Percentiles rank a stretch among this genome's conserved stretches.
Conservation (phyloP, 2,888 invertebrate genomes). For the Criorhina ranunculi region DNA sequence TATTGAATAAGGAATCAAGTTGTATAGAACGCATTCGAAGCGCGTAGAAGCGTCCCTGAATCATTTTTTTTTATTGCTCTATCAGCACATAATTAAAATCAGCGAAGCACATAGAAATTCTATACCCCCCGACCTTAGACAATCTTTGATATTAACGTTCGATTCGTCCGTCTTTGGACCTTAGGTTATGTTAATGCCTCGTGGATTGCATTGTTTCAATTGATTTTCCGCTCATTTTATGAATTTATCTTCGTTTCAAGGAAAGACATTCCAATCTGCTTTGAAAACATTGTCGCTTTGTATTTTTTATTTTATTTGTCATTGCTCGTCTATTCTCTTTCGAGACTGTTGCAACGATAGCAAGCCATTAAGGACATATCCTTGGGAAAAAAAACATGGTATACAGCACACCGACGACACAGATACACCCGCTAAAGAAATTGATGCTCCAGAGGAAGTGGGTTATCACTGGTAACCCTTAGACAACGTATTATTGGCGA, state of each 20-base stretch:
- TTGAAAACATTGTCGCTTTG: constrained; percentile 23
- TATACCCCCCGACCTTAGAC: background rate
- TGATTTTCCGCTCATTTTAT: constrained; percentile 47
- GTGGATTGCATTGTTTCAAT: constrained; percentile 18
- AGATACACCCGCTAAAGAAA: constrained; percentile 42
- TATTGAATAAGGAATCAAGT: constrained; percentile 14
- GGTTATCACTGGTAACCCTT: constrained; percentile 51
- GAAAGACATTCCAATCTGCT: constrained; percentile 39
- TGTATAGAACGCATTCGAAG: background rate
- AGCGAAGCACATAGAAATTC: constrained; percentile 1
- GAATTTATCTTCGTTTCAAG: background rate
- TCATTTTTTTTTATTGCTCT: constrained; percentile 62
- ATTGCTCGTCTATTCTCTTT: background rate
- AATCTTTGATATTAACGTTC: background rate
- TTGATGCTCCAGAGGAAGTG: constrained; percentile 42
- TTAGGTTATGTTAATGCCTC: constrained; percentile 21
- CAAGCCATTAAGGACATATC: constrained; percentile 60
- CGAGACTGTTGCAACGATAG: constrained; percentile 1
- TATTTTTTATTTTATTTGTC: constrained; percentile 3
- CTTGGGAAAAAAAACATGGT: constrained; percentile 43
- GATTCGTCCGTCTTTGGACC: constrained; percentile 3
- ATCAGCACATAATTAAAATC: constrained; percentile 41
- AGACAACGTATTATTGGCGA: constrained; percentile 55
- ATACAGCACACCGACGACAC: constrained; percentile 19
- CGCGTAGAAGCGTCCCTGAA: constrained; percentile 13